Base-by-base conservation (phyloP, 2,113 vertebrate species). In the Etheostoma spectabile region DNA sequence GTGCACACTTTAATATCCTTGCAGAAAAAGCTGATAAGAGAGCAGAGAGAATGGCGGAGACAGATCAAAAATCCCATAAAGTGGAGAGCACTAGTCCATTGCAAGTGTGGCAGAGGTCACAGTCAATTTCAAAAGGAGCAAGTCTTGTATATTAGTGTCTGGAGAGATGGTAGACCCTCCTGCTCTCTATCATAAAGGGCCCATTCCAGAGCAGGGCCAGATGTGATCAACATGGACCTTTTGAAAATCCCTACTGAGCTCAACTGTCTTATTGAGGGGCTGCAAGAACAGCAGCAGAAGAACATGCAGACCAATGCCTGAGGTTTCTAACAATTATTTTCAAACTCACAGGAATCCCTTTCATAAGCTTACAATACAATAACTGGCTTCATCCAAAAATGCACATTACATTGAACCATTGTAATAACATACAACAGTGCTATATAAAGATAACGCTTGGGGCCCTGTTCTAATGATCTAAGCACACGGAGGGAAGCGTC, bases 51-150 rank as follows among this genome's bases (percentile, higher is more conserved):
- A 70, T 30, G 18, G 68, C 35, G 13, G 59, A 21, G 78, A 83
- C 86, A 89, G 87, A 89, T 89, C 90, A 90, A 68, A 88, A 90
- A 93, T 92, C 85, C 87, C 81, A 92, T 91, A 92, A 89, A 86
- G 87, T 87, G 78, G 81, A 89, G 91, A 92, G 90, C 92, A 88
- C 86, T 86, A 90, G 92, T 93, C 93, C 92, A 92, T 92, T 92
- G 92, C 89, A 91, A 92, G 89, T 92, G 90, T 93, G 89, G 78
- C 91, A 91, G 88, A 89, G 93, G 92, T 94, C 92, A 93, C 85
- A 94, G 89, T 92, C 92, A 93, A 94, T 94, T 93, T 94, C 88
- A 88, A 89, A 92, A 91, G 89, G 88, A 92, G 89, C 92, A 91
- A 90, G 79, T 87, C 90, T 89, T 89, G 86, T 92, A 91, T 93